Base-by-base conservation (phyloP, 2,797 vertebrate species). In the Rhyacichthys aspro region DNA sequence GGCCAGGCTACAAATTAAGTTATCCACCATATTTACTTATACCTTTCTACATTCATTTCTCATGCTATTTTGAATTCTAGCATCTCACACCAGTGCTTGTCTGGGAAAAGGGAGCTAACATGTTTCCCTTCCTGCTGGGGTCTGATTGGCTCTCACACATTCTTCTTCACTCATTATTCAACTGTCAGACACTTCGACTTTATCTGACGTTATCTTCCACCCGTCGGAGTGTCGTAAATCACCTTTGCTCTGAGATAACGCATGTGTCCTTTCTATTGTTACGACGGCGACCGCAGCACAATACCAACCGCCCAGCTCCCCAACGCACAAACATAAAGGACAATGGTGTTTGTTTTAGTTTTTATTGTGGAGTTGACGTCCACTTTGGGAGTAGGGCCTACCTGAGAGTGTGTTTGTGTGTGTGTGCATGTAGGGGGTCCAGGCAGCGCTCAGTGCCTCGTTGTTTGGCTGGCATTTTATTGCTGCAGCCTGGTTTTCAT, bases 401-500 rank as follows among this genome's bases (percentile, higher is more conserved):
- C 14, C n/a, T 9, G 19, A 33, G 41, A n/a, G 57, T 11, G 32
- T 59, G 36, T 50, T 39, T 43, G 36, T 50, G 55, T 54, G 52
- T 42, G 53, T 44, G 37, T 63, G 75, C 43, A 42, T 59, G 76
- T 58, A 76, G 80, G 80, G 77, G 83, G 79, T 74, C 67, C 46
- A 37, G 49, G 61, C 62, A 52, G 53, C 49, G 59, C 78, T 88
- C 71, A 85, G 71, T 62, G 83, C 77, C 75, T 86, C 73, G 61
- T 88, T 89, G 87, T 91, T 89, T 85, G 70, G 64, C 76, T 18
- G 57, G 32, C 53, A 3, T 81, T 90, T 90, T 88, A 90, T 80
- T 73, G 74, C 83, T 7, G 11, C 79, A 67, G 88, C 82, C 84
- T 86, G 84, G 80, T 83, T 88, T 90, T 89, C 83, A 90, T 86